Conservation (phyloP, 1,140 invertebrate genomes). For the Musca domestica region DNA sequence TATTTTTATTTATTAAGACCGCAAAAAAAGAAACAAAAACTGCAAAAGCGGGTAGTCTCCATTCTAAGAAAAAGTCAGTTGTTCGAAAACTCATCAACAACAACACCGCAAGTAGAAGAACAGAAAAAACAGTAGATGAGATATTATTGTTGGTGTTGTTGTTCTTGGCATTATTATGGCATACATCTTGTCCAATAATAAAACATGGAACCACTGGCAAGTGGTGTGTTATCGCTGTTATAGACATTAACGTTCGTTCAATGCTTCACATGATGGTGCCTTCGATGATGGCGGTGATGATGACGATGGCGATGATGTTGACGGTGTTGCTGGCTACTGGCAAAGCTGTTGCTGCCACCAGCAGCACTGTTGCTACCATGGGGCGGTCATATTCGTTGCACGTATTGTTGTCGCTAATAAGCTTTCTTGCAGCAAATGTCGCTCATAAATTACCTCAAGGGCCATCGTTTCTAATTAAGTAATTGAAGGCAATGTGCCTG, state of each 20-base stretch:
- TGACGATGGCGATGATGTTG: no score
- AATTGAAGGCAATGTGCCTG: constrained; percentile 29
- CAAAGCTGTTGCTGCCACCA: no score
- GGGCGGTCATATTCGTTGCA: constrained; percentile 22
- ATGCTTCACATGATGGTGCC: no score
- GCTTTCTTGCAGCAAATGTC: constrained; percentile 28
- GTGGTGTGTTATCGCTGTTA: no score
- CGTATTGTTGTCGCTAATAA: constrained; percentile 29
- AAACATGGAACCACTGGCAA: no score
- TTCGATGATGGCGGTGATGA: no score
- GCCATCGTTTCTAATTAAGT: constrained; percentile 31
- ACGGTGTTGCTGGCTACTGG: no score
- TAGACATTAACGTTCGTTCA: no score
- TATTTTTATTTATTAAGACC: background rate
- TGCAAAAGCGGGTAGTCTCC: background rate
- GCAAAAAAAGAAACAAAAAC: background rate
- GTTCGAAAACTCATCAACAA: constrained; percentile 14
- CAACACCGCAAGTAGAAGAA: background rate
- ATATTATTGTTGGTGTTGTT: no score
- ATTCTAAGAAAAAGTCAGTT: background rate
- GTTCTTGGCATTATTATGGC: no score
- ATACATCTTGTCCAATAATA: no score
- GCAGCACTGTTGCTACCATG: no score
- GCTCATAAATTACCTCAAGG: constrained; percentile 29
- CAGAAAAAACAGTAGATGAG: constrained; percentile 18